Percentiles rank a stretch among this genome's conserved stretches.
Conservation (phyloP, 1,140 invertebrate species). For the Centruroides sculpturatus region DNA sequence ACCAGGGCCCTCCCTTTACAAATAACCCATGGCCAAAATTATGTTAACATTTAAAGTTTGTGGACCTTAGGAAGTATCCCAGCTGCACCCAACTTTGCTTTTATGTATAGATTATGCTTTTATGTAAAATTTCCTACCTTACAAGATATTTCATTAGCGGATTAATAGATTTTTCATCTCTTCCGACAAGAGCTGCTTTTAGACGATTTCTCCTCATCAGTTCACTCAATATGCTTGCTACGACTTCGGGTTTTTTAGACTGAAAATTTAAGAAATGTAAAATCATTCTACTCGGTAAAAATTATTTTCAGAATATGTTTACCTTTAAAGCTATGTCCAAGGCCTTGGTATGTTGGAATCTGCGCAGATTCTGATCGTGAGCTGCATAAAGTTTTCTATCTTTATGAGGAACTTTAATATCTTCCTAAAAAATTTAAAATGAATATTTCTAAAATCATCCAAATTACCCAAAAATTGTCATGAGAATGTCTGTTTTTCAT, state of each 20-base stretch:
- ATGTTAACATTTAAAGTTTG: no score
- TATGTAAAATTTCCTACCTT: conserved; percentile 23
- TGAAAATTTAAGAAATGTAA: conserved; percentile 4
- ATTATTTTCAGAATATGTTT: conserved; percentile 8
- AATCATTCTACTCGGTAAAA: background rate
- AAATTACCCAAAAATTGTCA: no score
- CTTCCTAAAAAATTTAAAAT: conserved; percentile 17
- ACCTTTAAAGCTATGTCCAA: conserved; percentile 51
- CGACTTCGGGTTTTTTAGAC: conserved; percentile 53
- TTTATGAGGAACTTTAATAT: conserved; percentile 23
- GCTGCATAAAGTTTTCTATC: conserved; percentile 22
- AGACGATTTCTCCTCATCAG: conserved; percentile 38
- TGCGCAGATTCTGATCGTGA: conserved; percentile 54
- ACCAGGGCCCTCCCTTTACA: no score
- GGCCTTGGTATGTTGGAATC: conserved; percentile 68
- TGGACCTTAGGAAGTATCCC: no score
- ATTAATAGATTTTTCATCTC: conserved; percentile 47
- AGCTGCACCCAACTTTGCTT: no score
- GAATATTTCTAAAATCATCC: no score
- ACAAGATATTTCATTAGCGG: conserved; percentile 59
- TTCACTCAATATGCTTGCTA: conserved; percentile 67
- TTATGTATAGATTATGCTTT: no score
- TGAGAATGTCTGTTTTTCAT: no score
- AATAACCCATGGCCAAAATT: no score
- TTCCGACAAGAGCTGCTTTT: conserved; percentile 45